phyloP scores from a whole-genome alignment of 1,140 invertebrate species.

The Drosophila lacertosa region DNA sequence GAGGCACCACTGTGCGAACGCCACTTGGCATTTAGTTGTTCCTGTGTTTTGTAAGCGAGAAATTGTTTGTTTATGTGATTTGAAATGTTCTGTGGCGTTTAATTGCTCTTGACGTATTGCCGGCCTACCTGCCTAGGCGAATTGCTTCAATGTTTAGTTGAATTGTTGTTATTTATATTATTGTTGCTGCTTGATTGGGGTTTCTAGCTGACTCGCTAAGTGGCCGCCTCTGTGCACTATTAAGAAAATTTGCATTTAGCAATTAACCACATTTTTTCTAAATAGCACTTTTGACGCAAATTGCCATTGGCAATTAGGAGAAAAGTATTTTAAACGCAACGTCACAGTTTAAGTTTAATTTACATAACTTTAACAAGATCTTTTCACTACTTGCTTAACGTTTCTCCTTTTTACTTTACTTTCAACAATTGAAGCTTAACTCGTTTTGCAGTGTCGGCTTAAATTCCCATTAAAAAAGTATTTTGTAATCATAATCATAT shows the following conservation, averaged over 20 bases:
- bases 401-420: conserved; percentile 2
- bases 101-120: conserved; percentile 65
- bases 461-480: conserved; percentile 13
- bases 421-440: conserved; percentile 4
- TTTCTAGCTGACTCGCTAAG: conserved; percentile 39
- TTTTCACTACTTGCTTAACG: not conserved
- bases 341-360: conserved; percentile 5
- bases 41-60: conserved; percentile 26
- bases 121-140: conserved; percentile 28
- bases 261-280: conserved; percentile 45
- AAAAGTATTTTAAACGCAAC: conserved; percentile 31
- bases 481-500: conserved; percentile 37
- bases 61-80: conserved; percentile 68
- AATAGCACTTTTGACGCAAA: conserved; percentile 33
- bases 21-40: conserved; percentile 11
- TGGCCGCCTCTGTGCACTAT: conserved; percentile 22
- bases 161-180: conserved; percentile 15
- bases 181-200: conserved; percentile 19
- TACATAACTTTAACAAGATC: not conserved
- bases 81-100: conserved; percentile 66
- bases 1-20: not conserved
- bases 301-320: conserved; percentile 51
- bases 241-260: conserved; percentile 18
- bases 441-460: conserved; percentile 1
- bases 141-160: conserved; percentile 52